Base-by-base conservation (phyloP, 2,797 vertebrate species). In the Falco novaeseelandiae region DNA sequence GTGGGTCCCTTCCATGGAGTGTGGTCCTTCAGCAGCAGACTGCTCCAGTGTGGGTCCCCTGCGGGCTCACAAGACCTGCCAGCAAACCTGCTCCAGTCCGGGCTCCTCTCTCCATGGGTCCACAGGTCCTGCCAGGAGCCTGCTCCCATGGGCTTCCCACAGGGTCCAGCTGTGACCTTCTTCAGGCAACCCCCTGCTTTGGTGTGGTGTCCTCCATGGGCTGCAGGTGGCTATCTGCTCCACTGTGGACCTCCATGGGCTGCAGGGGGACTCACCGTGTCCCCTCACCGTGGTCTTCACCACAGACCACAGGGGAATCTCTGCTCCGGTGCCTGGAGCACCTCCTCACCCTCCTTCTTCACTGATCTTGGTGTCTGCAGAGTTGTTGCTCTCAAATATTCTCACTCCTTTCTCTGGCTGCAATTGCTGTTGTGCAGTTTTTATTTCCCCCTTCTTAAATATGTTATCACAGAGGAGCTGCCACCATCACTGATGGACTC, bases 191-290 rank as follows among this genome's bases (percentile, higher is more conserved):
- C 19, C 49, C 20, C 23, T 38, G 32, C 42, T 51, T 55, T n/a
- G 27, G 8, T 11, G 20, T 26, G 17, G 32, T 18, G 36, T 49
- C 15, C 6, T 55, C 89, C 16, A 23, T 1, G 17, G 38, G 11
- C 38, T 58, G 11, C 6, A 20, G 32, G 29, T 30, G 18, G 26
- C 7, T 36, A 18, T 44, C 27, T 21, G n/a, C 46, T 49, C 23
- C 27, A 40, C 6, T 0, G 0, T 0, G 44, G 29, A 66, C 17
- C 5, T 52, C 30, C 18, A 4, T 21, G 22, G 42, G 17, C 17
- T 44, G 42, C 42, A 44, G 42, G 42, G 42, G 42, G 42, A 44
- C 40, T 42, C 40, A 42, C 40, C 40, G 6, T 42, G 40, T 42
- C 40, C 42, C 42, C 17, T 44, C 42, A 44, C 42, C 42, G 18